phyloP scores from a whole-genome alignment of 2,888 invertebrate genomes.

The Chromoteleia sp. region DNA sequence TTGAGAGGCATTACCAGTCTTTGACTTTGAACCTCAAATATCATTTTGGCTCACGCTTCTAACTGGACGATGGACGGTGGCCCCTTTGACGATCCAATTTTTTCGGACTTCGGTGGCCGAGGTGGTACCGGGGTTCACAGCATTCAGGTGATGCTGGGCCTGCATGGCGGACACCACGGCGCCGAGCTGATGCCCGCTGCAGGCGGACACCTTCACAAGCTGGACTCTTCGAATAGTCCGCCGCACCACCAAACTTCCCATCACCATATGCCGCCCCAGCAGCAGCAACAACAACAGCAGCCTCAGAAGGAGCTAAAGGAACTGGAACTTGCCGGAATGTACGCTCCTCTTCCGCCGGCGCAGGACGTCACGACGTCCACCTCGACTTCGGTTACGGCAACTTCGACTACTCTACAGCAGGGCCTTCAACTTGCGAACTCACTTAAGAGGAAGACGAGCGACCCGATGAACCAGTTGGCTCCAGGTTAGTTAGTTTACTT shows the following conservation, averaged over 20 bases:
- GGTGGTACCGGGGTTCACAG: slow-evolving; percentile 87
- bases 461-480: slow-evolving; percentile 79
- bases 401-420: slow-evolving; percentile 83
- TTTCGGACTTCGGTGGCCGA: slow-evolving; percentile 90
- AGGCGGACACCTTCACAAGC: slow-evolving; percentile 81
- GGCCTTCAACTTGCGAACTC: slow-evolving; percentile 80
- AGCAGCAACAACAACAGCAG: slow-evolving; percentile 85
- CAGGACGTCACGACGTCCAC: slow-evolving; percentile 85
- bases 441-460: slow-evolving; percentile 81
- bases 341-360: slow-evolving; percentile 81
- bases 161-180: slow-evolving; percentile 85
- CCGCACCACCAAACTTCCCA: slow-evolving; percentile 82
- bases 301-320: slow-evolving; percentile 84
- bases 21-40: not conserved
- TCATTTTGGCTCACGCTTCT: slow-evolving; percentile 30
- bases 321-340: slow-evolving; percentile 82
- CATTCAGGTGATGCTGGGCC: slow-evolving; percentile 89
- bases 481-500: slow-evolving; percentile 76
- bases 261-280: slow-evolving; percentile 82
- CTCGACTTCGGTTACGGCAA: slow-evolving; percentile 81
- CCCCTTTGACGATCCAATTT: slow-evolving; percentile 92
- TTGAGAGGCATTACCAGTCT: not conserved
- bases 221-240: slow-evolving; percentile 85
- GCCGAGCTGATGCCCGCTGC: slow-evolving; percentile 80
- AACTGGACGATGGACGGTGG: slow-evolving; percentile 87